These are phyloP conservation scores for Artemia sinica DNA, from an alignment of 2,888 invertebrate genomes.

Conservation along the genomic window DNA sequence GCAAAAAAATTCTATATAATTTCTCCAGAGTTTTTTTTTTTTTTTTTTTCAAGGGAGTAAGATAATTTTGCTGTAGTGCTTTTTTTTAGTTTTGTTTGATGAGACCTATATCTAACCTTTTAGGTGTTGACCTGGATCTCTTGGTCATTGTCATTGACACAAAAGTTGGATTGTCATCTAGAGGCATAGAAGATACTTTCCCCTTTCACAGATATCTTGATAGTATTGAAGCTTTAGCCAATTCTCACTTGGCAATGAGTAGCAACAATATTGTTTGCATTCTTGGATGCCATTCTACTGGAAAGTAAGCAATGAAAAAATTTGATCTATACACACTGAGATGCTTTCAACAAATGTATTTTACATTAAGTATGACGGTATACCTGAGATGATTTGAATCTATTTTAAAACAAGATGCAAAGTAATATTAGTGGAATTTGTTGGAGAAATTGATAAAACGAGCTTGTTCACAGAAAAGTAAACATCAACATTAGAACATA, in stretches of 20 bases:
- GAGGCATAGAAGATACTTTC: background rate
- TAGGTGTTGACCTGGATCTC: background rate
- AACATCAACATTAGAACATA: too few species aligned
- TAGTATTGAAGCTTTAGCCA: background rate
- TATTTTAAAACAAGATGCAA: background rate
- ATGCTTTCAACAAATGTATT: too few species aligned
- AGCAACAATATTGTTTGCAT: background rate
- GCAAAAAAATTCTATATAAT: too few species aligned
- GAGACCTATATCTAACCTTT: too few species aligned
- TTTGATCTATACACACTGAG: too few species aligned
- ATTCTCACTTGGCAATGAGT: background rate
- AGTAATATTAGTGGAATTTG: too few species aligned
- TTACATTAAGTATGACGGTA: background rate
- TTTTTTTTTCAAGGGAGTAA: too few species aligned
- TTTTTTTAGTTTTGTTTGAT: too few species aligned
- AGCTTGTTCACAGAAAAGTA: too few species aligned
- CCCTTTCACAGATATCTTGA: background rate
- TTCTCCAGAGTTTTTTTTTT: too few species aligned
- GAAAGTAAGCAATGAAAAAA: background rate
- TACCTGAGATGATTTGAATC: background rate
- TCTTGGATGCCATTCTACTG: background rate
- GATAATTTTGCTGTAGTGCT: too few species aligned
- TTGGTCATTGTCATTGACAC: background rate
- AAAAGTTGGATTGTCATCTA: constrained; percentile 8
- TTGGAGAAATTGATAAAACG: too few species aligned